Base-by-base conservation (phyloP, 2,113 vertebrate genomes). In the Apodemus sylvaticus region DNA sequence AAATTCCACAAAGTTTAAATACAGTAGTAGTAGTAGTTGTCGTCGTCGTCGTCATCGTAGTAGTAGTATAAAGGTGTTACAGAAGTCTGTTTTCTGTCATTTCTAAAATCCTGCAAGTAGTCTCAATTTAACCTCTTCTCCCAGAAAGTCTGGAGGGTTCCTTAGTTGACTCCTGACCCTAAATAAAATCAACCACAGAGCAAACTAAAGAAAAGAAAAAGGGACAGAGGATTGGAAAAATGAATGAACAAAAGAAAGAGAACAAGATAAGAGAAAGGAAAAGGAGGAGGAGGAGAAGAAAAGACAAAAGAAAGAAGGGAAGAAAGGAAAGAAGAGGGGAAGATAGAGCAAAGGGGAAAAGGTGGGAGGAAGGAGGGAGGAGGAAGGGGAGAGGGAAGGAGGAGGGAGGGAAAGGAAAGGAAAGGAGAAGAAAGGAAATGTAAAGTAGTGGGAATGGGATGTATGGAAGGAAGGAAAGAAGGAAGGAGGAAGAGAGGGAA, bases 331-430 rank as follows among this genome's bases (percentile, higher is more conserved):
- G 51, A 53, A 53, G 34, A 1, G 3, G 1, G 11, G 22, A 24
- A 16, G 14, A 24, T 53, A 5, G 12, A 12, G 51, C 51, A 53
- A 53, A 53, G 51, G 12, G 51, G 51, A 9, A 9, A 5, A 7
- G 16, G 0, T n/a, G 1, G 4, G 14, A 20, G 7, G 0, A 8
- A n/a, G 4, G 29, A 45, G 0, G 1, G 10, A 24, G 2, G 10
- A 24, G 36, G 22, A 1, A 31, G 31, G 24, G 3, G 26, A 3
- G 8, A 7, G 7, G 9, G 11, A 36, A 11, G 45, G 45, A 48
- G n/a, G n/a, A n/a, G n/a, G n/a, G n/a, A n/a, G n/a, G 8, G 17
- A 5, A 9, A 1, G 34, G 4, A 2, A 70, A 8, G 5, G 34
- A 3, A 39, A 7, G 12, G 7, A 4, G 1, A 5, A 19, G 45